Conservation (phyloP, 2,113 vertebrate genomes). For the Pseudopipra pipra region DNA sequence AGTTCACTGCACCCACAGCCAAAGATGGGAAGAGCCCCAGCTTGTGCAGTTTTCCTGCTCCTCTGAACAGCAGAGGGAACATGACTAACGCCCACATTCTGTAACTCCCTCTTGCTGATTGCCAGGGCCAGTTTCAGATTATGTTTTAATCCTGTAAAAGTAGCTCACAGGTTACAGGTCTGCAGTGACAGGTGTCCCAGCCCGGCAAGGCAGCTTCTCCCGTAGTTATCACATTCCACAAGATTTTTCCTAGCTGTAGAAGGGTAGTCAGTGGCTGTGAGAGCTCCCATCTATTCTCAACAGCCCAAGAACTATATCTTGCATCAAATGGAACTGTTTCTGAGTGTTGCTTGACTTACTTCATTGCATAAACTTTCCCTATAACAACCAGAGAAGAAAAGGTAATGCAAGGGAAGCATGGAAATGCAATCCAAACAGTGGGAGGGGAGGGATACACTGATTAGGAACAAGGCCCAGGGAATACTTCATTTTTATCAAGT, state of each 20-base stretch:
- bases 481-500: neutral
- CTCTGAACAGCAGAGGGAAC: neutral
- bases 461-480: neutral
- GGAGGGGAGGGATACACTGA: neutral
- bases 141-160: neutral
- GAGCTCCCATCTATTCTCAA: neutral
- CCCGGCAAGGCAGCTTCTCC: neutral
- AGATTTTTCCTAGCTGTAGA: neutral
- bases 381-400: neutral
- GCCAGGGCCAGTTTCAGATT: neutral
- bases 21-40: neutral
- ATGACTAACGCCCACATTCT: neutral
- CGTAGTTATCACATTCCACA: rapidly evolving
- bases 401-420: neutral
- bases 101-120: neutral
- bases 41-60: neutral
- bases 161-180: neutral
- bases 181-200: neutral
- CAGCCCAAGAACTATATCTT: neutral
- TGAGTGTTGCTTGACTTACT: neutral
- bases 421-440: neutral
- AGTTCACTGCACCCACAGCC: neutral
- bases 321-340: neutral
- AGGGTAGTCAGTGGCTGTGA: neutral
- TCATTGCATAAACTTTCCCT: neutral